A percentile compares a stretch with the other conserved stretches of the same genome.
phyloP scores from a whole-genome alignment of 2,797 vertebrate species.

The Moxostoma hubbsi region DNA sequence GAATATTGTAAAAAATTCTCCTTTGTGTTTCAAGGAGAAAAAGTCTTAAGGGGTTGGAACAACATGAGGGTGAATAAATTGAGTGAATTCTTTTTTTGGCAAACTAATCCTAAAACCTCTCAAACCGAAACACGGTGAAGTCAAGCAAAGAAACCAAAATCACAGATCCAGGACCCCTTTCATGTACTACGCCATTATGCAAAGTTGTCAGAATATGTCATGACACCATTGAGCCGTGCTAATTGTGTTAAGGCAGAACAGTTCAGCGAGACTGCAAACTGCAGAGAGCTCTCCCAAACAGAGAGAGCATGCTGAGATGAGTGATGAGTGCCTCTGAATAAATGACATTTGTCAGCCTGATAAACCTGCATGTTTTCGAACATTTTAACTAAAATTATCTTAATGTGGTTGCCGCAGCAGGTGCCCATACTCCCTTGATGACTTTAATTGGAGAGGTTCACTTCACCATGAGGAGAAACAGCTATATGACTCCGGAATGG shows the following conservation, averaged over 20 bases:
- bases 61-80: too few relatives aligned
- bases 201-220: conserved; percentile 45
- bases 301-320: conserved; percentile 52
- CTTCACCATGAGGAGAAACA: conserved; percentile 21
- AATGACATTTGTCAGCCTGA: conserved; percentile 47
- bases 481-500: background rate
- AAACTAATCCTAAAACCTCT: background rate
- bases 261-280: conserved; percentile 43
- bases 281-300: conserved; percentile 45
- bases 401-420: conserved; percentile 48
- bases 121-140: background rate
- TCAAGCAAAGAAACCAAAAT: background rate
- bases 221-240: conserved; percentile 51
- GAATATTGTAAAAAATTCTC: too few relatives aligned
- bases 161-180: background rate
- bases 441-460: conserved; percentile 27
- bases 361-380: conserved; percentile 47
- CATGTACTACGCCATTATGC: conserved; percentile 40
- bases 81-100: too few relatives aligned
- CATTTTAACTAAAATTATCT: conserved; percentile 56
- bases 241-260: conserved; percentile 54
- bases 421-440: conserved; percentile 32
- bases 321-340: conserved; percentile 50
- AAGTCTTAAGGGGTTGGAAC: too few relatives aligned
- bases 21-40: too few relatives aligned